Conservation (phyloP, 2,888 invertebrate genomes). For the Platynereis dumerilii region DNA sequence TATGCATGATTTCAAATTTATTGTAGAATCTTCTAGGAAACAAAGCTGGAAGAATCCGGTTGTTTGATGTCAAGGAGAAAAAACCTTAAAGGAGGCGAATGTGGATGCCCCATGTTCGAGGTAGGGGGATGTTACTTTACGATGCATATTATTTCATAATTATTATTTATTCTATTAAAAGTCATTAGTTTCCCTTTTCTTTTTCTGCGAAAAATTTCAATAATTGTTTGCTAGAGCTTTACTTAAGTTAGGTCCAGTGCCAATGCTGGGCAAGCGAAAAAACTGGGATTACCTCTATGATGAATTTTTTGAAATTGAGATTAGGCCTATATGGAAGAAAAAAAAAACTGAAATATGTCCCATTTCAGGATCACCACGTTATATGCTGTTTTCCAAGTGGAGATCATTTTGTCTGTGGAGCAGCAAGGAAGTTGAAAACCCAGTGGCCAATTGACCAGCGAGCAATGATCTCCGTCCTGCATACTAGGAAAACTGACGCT, state of each 20-base stretch:
- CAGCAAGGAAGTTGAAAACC: constrained; percentile 47
- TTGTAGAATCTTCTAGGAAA: constrained; percentile 68
- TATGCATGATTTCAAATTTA: too few relatives aligned
- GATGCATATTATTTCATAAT: too few relatives aligned
- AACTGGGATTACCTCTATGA: neutral
- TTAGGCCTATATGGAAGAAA: neutral
- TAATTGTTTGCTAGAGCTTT: too few relatives aligned
- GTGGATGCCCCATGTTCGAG: constrained; percentile 55
- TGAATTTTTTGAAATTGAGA: neutral
- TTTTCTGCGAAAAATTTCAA: too few relatives aligned
- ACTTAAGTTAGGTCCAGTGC: too few relatives aligned
- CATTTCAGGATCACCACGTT: constrained; percentile 43
- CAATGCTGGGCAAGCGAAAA: too few relatives aligned
- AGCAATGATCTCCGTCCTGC: constrained; percentile 32
- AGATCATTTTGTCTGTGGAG: constrained; percentile 63
- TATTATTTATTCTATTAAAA: too few relatives aligned
- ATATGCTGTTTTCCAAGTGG: constrained; percentile 68
- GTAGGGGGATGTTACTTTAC: constrained; percentile 29
- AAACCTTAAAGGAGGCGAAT: constrained; percentile 68
- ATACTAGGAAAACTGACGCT: constrained; percentile 66
- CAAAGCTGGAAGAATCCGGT: constrained; percentile 67
- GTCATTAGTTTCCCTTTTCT: too few relatives aligned
- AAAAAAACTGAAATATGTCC: neutral
- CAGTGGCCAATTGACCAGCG: constrained; percentile 35
- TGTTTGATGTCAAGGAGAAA: constrained; percentile 70